These are phyloP conservation scores for Thysanoteuthis rhombus DNA, from an alignment of 2,888 invertebrate species.

Conservation along the genomic window DNA sequence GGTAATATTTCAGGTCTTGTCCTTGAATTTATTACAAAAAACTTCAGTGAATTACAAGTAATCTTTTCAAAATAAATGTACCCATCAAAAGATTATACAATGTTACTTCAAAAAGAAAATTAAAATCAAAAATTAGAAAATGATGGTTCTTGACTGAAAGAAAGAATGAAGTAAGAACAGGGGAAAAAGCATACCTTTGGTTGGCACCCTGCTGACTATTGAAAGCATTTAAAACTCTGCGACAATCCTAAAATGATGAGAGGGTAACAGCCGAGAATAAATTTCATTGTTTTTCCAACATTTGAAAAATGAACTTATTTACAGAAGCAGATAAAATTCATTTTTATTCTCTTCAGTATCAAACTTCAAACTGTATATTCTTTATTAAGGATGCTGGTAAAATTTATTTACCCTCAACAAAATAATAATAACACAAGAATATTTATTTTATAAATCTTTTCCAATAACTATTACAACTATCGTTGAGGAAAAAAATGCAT, in stretches of 20 bases:
- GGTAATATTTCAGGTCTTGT: too few species aligned
- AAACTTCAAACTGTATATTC: not conserved
- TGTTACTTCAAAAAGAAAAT: too few species aligned
- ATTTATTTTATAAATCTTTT: not conserved
- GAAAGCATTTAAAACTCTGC: conserved; percentile 17
- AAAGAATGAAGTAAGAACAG: not conserved
- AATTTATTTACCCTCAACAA: not conserved
- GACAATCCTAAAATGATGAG: conserved; percentile 16
- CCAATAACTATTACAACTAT: too few species aligned
- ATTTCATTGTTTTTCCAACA: not conserved
- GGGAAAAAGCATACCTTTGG: not conserved
- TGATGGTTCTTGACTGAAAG: too few species aligned
- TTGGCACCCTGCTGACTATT: conserved; percentile 1
- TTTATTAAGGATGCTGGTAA: not conserved
- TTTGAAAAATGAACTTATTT: not conserved
- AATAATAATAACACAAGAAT: not conserved
- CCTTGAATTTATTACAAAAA: too few species aligned
- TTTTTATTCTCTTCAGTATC: not conserved
- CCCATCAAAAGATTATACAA: too few species aligned
- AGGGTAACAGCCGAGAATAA: not conserved
- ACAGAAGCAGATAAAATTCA: not conserved
- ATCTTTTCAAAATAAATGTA: too few species aligned
- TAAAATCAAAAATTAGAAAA: too few species aligned
- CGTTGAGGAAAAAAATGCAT: not conserved
- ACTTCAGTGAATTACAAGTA: too few species aligned